These are phyloP conservation scores for Emesis furor DNA, from an alignment of 2,888 invertebrate genomes.

Conservation along the genomic window DNA sequence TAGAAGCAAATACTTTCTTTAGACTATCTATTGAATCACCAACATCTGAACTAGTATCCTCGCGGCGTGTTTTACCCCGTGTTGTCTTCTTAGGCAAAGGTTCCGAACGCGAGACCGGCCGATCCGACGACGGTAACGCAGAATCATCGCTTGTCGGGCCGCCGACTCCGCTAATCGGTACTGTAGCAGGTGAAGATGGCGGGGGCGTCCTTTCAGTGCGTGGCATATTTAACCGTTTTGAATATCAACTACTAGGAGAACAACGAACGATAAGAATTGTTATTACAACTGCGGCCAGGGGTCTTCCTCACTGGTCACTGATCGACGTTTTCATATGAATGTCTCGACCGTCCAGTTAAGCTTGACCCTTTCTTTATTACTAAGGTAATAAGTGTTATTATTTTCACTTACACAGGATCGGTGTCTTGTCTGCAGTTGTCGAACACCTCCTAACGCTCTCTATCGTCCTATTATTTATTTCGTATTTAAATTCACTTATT, in stretches of 20 bases:
- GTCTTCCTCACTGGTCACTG: background rate
- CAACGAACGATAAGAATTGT: background rate
- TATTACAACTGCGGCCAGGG: background rate
- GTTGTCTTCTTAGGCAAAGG: background rate
- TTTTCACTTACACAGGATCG: background rate
- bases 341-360: background rate
- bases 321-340: constrained; percentile 6
- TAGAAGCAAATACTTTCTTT: constrained; percentile 3
- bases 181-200: background rate
- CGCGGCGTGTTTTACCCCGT: background rate
- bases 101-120: background rate
- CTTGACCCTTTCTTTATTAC: background rate
- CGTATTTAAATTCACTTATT: background rate
- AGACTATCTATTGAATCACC: constrained; percentile 3
- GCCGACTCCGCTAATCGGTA: background rate
- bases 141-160: background rate
- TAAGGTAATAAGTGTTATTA: background rate
- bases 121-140: background rate
- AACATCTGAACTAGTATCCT: background rate
- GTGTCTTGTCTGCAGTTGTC: background rate
- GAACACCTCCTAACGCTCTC: background rate
- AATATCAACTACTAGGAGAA: background rate
- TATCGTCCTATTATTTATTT: background rate
- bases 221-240: background rate
- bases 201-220: background rate